Evolutionary conservation across 2,888 invertebrate species (phyloP).

Genomic region (Papilio demoleus): DNA sequence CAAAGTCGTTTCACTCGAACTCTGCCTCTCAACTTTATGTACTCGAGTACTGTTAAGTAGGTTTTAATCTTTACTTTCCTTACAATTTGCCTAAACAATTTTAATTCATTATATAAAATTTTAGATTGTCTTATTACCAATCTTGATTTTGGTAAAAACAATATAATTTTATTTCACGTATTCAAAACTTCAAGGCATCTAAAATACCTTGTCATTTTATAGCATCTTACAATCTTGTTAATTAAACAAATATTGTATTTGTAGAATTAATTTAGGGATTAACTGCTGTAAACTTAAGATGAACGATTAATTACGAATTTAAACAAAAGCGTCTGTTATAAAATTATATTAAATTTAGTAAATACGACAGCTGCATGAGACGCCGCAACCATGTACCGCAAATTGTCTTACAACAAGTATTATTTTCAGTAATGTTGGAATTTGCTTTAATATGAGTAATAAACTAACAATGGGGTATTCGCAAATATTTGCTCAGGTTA

Average conservation of each 20-base stretch:
- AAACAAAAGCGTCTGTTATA: constrained; percentile 9
- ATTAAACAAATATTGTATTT: background rate
- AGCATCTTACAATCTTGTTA: background rate
- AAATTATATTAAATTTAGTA: constrained; percentile 30
- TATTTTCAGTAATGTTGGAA: constrained; percentile 31
- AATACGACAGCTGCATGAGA: constrained; percentile 21
- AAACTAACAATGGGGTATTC: constrained; percentile 42
- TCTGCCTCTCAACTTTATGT: constrained; percentile 21
- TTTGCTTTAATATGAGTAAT: constrained; percentile 37
- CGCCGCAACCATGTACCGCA: constrained; percentile 26
- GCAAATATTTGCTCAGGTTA: constrained; percentile 71
- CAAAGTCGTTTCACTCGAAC: constrained; percentile 14
- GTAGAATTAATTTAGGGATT: constrained; percentile 1
- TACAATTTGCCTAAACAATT: background rate
- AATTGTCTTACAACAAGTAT: constrained; percentile 32
- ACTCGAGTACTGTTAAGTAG: constrained; percentile 16
- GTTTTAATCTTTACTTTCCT: background rate
- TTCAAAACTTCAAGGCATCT: too few relatives aligned
- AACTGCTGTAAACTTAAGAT: constrained; percentile 4
- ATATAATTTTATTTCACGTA: background rate
- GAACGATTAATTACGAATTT: constrained; percentile 11
- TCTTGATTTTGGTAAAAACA: background rate
- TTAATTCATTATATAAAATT: background rate
- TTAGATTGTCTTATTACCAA: background rate
- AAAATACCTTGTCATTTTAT: background rate